Evolutionary conservation across 1,140 invertebrate genomes (phyloP).

Genomic region (Triops cancriformis): DNA sequence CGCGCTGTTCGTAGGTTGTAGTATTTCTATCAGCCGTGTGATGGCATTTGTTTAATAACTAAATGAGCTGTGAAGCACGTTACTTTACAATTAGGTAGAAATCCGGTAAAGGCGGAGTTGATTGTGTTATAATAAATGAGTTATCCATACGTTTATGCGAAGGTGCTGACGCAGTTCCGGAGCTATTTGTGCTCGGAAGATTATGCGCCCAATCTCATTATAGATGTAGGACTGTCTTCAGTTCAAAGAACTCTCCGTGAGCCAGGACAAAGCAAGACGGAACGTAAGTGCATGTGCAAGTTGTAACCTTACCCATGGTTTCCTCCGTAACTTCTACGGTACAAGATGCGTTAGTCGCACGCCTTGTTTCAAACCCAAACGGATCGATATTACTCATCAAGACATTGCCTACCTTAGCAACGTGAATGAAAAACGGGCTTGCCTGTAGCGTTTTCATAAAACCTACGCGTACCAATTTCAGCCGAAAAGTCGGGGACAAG

Average conservation of each 20-base stretch:
- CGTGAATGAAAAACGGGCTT: background rate
- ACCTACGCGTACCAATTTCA: background rate
- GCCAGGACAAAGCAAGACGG: background rate
- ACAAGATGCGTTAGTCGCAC: background rate
- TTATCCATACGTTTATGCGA: no score
- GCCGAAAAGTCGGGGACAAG: background rate
- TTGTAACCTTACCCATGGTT: background rate
- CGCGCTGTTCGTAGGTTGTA: no score
- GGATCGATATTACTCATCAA: slow-evolving; percentile 2
- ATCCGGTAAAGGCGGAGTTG: no score
- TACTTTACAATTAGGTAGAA: no score
- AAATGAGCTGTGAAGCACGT: no score
- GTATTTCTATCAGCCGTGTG: no score
- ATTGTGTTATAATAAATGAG: no score
- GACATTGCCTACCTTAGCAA: background rate
- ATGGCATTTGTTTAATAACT: no score
- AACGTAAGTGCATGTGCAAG: background rate
- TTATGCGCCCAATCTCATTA: background rate
- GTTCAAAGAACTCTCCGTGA: background rate
- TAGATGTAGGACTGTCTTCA: background rate
- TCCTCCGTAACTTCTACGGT: background rate
- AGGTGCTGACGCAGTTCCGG: no score
- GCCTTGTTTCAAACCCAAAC: background rate
- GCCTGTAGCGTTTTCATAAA: background rate
- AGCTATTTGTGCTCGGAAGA: no score